Conservation (phyloP, 1,140 invertebrate species). For the Delia radicum region DNA sequence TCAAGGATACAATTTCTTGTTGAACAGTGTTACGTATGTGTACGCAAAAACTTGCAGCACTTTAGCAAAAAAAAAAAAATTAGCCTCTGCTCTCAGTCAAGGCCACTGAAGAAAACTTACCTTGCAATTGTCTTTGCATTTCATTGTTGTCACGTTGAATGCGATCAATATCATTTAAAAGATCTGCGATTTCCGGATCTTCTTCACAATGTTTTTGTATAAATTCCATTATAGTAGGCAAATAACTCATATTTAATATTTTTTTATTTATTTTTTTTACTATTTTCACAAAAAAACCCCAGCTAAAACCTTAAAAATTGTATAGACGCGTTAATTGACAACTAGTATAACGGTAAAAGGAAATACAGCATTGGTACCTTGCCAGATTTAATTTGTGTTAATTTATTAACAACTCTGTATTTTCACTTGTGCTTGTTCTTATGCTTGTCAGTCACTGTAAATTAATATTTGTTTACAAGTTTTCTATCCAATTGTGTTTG, state of each 20-base stretch:
- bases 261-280: not conserved
- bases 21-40: too few species aligned
- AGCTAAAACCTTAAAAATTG: not conserved
- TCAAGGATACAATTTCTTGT: too few species aligned
- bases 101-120: not conserved
- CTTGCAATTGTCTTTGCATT: not conserved
- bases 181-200: not conserved
- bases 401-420: not conserved
- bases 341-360: not conserved
- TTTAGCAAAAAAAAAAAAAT: too few species aligned
- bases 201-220: not conserved
- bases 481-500: too few species aligned
- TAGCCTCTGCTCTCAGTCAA: too few species aligned
- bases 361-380: not conserved
- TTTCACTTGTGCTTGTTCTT: not conserved
- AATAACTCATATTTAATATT: not conserved
- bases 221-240: not conserved
- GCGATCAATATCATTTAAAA: not conserved
- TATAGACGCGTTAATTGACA: too few species aligned
- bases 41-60: too few species aligned
- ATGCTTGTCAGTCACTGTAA: not conserved
- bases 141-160: not conserved
- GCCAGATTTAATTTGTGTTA: not conserved
- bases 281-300: not conserved
- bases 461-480: not conserved